A percentile compares a stretch with the other conserved stretches of the same genome.
Conservation (phyloP, 2,113 vertebrate genomes). For the Scomber japonicus region DNA sequence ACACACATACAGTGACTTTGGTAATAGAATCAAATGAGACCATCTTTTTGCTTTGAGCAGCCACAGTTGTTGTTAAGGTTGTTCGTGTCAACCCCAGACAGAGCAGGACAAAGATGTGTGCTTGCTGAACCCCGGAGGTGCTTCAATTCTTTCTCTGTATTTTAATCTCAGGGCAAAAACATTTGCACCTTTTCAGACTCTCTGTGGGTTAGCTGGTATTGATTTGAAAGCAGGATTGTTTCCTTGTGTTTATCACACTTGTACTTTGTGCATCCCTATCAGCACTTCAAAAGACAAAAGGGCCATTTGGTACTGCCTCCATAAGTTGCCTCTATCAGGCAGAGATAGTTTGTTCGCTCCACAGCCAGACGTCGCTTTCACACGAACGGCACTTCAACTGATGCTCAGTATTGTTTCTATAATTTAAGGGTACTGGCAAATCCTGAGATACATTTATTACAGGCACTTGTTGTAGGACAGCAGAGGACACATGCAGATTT, state of each 20-base stretch:
- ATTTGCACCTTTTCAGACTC: not conserved
- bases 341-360: slow-evolving; percentile 19
- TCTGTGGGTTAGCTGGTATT: slow-evolving; percentile 18
- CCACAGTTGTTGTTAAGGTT: slow-evolving; percentile 7
- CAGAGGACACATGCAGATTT: not conserved
- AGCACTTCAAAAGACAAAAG: slow-evolving; percentile 38
- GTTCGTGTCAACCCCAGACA: slow-evolving; percentile 1
- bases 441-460: not conserved
- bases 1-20: not conserved
- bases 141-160: not conserved
- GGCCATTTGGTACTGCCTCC: slow-evolving; percentile 12
- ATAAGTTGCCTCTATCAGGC: slow-evolving; percentile 35
- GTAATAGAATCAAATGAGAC: slow-evolving; percentile 20
- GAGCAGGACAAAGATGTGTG: slow-evolving; percentile 18
- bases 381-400: slow-evolving; percentile 5
- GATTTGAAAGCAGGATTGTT: slow-evolving; percentile 1
- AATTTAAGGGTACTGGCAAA: slow-evolving; percentile 13
- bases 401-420: slow-evolving; percentile 25
- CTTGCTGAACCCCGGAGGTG: not conserved
- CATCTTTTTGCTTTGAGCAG: slow-evolving; percentile 26
- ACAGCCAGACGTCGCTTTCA: not conserved
- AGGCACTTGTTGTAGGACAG: not conserved
- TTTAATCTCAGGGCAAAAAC: slow-evolving; percentile 2
- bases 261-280: not conserved
- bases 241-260: not conserved